Base-by-base conservation (phyloP, 2,113 vertebrate species). In the Heterochromis multidens region DNA sequence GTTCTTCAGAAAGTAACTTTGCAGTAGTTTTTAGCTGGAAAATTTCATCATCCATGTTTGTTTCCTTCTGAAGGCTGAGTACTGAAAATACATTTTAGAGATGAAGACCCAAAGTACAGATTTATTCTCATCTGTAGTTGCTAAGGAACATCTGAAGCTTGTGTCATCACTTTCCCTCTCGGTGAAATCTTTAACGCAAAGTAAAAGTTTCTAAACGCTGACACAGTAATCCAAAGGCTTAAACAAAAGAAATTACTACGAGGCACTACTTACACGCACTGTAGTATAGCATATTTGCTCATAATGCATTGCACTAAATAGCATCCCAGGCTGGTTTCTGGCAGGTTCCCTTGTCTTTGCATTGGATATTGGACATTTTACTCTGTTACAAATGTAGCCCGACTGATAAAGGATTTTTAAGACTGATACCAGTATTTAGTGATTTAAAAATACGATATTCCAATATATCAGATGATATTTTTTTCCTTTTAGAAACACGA, bases 101-200 rank as follows among this genome's bases (percentile, higher is more conserved):
- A 74, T 9, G 21, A 76, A 54, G 83, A 63, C 56, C 61, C n/a
- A 63, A 90, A 85, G 79, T 76, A 35, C 49, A 86, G 84, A 83
- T 87, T 90, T 92, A 85, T 91, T 94, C 82, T 88, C 80, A 82
- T 89, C 88, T 82, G 70, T 81, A n/a, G 94, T 94, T 95, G 93
- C 93, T 93, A 89, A 90, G 94, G 85, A 93, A 94, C 92, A 79
- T 85, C 72, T 85, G 74, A 84, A 80, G 86, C 23, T 6, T 79
- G 52, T 82, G 84, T 77, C 81, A 80, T 84, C 80, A 52, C n/a
- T 86, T 62, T 87, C 27, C 33, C 70, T 82, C 72, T 70, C 49
- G 60, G 37, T 74, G 17, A 84, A 83, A 59, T 81, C 70, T 76
- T 8, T 57, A 21, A 79, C 67, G 58, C 79, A 81, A 86, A 86